Evolutionary conservation across 1,140 invertebrate genomes (phyloP).

Genomic region (Cherax destructor): DNA sequence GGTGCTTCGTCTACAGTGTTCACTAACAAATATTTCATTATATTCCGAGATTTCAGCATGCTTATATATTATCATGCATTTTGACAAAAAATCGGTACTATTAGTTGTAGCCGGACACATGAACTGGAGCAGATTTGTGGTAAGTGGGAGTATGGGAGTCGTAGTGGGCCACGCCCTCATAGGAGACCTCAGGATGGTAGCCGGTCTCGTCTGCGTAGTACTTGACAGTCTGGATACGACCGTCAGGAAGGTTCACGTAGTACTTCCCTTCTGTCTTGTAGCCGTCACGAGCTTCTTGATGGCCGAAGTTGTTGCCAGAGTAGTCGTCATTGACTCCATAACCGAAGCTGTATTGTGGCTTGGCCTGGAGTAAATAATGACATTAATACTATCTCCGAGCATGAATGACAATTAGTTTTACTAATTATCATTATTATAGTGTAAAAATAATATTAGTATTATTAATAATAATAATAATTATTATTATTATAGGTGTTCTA

Average conservation of each 20-base stretch:
- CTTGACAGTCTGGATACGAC: conserved; percentile 89
- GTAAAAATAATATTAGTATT: no score
- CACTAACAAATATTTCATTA: no score
- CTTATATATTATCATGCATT: no score
- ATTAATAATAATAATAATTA: no score
- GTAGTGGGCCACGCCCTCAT: conserved; percentile 77
- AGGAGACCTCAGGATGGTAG: conserved; percentile 95
- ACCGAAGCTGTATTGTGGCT: background rate
- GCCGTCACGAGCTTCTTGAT: conserved; percentile 19
- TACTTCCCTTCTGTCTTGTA: conserved; percentile 31
- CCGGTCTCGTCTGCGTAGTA: conserved; percentile 95
- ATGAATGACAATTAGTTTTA: no score
- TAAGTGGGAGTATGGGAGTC: background rate
- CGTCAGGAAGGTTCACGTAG: conserved; percentile 49
- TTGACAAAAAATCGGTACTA: background rate
- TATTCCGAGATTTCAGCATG: no score
- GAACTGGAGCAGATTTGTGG: no score
- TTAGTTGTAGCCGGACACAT: background rate
- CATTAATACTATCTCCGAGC: no score
- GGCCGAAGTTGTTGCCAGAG: conserved; percentile 29
- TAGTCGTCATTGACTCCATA: conserved; percentile 26
- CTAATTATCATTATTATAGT: no score
- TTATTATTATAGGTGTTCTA: no score
- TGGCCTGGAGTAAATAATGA: background rate
- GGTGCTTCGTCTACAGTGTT: no score